Evolutionary conservation across 2,797 vertebrate species (phyloP).

Genomic region (Eospalax fontanierii): DNA sequence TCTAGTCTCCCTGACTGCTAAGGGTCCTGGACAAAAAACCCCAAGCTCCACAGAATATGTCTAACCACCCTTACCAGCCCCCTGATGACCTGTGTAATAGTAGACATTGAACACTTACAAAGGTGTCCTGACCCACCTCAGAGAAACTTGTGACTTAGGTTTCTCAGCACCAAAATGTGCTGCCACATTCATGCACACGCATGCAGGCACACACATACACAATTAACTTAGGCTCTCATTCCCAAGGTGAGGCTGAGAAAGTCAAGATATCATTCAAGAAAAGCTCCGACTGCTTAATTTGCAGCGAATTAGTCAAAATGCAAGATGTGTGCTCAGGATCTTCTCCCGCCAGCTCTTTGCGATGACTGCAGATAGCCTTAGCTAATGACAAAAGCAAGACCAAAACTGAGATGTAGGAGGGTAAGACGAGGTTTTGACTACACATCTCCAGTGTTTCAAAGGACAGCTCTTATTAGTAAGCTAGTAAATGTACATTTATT

Average conservation of each 20-base stretch:
- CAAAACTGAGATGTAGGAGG: background rate
- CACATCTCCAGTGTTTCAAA: conserved; percentile 25
- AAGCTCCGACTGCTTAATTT: background rate
- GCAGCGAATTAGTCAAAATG: background rate
- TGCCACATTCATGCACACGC: background rate
- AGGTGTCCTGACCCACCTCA: background rate
- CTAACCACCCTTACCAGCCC: background rate
- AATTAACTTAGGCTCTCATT: background rate
- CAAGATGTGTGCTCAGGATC: accelerated
- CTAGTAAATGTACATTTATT: background rate
- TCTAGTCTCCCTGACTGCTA: background rate
- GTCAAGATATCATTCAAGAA: background rate
- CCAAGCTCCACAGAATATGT: background rate
- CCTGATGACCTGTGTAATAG: background rate
- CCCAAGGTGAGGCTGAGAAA: conserved; percentile 5
- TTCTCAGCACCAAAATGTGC: background rate
- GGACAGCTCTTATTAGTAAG: background rate
- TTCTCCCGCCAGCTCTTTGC: background rate
- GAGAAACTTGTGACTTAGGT: background rate
- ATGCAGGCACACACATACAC: background rate
- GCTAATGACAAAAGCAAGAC: conserved; percentile 8
- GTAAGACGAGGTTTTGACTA: background rate
- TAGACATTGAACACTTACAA: background rate
- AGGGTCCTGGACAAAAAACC: background rate
- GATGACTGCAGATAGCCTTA: no score